Evolutionary conservation across 30 jellyfish, hydroid and myxozoan species (phyloP), one percentile per base, ranked within the genome.

Genomic region (Haliclystus octoradiatus): DNA sequence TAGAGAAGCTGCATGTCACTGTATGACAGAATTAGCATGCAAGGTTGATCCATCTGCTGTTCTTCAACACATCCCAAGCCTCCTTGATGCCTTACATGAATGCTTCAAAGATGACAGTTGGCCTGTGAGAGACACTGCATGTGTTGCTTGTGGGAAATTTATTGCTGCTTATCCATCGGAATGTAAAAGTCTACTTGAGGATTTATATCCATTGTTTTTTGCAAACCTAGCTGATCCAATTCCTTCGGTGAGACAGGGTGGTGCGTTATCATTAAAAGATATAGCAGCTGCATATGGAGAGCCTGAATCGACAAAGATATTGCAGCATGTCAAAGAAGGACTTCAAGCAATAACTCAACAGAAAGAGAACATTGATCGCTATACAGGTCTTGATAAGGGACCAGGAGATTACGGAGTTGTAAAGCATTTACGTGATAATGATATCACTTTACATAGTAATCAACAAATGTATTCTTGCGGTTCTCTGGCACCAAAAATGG

Each of bases 111-210:
- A 91, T 78, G 95, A 91, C 3, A 91, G 99, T 60, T 91, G 99
- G 99, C 99, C 99, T 7, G 99, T 91, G 25, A 69, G 99, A 49
- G 99, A 91, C 81, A 91, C 99, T 24, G 99, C 99, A 5, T 91
- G 99, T 83, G 94, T 83, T 31, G 99, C 99, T 2, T 84, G 95
- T 69, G 99, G 99, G 12, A 84, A 82, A 31, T 78, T 91, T 71
- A 79, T 80, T n/a, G 52, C 68, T 63, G 73, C 95, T 26, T 84
- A 72, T 46, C 95, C 99, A 14, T 63, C 40, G 2, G 92, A 82
- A 49, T 75, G 93, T 33, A 71, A 51, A 22, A 66, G 33, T 27
- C 26, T 82, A 13, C 89, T 91, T 79, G 74, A 76, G 3, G 81
- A 70, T 66, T 73, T 91, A 0, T 84, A 76, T 63, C 96, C 99